A percentile compares a stretch with the other conserved stretches of the same genome.
Evolutionary conservation across 2,113 vertebrate species (phyloP).

Genomic region (Gasterosteus nipponicus): DNA sequence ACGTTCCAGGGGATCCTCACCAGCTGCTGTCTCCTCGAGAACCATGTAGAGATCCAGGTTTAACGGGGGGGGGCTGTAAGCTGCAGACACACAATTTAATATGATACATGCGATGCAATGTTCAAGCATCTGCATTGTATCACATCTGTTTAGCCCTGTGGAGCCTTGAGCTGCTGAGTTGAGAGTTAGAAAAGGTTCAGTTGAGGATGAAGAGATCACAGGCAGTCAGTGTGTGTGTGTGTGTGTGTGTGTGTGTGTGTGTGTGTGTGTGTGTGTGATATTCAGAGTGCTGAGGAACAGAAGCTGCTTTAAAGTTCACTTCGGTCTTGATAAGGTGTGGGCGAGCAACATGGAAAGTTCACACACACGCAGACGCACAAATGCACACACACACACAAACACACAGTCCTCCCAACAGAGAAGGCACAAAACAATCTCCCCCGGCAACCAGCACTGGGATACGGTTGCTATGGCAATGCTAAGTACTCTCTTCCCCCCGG

Average conservation of each 20-base stretch:
- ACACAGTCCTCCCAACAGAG: conserved; percentile 65
- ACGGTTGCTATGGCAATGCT: conserved; percentile 87
- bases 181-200: conserved; percentile 12
- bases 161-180: not conserved
- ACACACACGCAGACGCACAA: conserved; percentile 26
- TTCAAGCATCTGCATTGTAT: no score
- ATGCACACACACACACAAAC: conserved; percentile 15
- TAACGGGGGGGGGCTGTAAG: no score
- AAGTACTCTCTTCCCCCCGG: conserved; percentile 80
- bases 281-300: not conserved
- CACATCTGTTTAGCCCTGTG: no score
- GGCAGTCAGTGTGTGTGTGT: not conserved
- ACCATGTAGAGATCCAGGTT: conserved; percentile 4
- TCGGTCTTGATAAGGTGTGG: not conserved
- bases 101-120: no score
- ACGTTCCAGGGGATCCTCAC: conserved; percentile 25
- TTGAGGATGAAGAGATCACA: conserved; percentile 16
- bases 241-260: conserved; percentile 32
- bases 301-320: not conserved
- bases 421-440: conserved; percentile 78
- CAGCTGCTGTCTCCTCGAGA: conserved; percentile 22
- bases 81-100: no score
- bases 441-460: conserved; percentile 80
- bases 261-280: not conserved
- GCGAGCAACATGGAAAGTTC: conserved; percentile 20